A percentile compares a stretch with the other conserved stretches of the same genome.
Conservation (phyloP, 2,888 invertebrate genomes). For the Cyclophora punctaria region DNA sequence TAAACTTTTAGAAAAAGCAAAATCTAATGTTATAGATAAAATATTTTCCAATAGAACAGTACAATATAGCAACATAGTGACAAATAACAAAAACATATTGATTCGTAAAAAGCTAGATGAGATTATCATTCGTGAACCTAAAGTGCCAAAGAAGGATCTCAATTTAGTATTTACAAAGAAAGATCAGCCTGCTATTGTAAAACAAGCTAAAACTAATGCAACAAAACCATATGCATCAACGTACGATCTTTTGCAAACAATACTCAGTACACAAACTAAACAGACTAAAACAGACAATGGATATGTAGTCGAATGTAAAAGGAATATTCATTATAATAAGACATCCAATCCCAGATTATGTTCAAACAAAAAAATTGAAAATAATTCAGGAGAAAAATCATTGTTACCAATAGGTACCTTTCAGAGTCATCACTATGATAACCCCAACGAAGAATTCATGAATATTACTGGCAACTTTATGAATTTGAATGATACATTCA, state of each 20-base stretch:
- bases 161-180: background rate
- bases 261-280: constrained; percentile 17
- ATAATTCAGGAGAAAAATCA: constrained; percentile 3
- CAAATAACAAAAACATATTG: constrained; percentile 18
- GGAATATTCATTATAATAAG: too few relatives aligned
- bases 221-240: constrained; percentile 32
- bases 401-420: constrained; percentile 22
- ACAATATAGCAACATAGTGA: constrained; percentile 15
- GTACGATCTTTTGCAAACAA: constrained; percentile 46
- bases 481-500: too few relatives aligned
- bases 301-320: too few relatives aligned
- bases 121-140: constrained; percentile 21
- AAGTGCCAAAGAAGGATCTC: constrained; percentile 4
- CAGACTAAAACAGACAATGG: too few relatives aligned
- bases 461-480: too few relatives aligned
- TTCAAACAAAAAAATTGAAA: constrained; percentile 1
- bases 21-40: constrained; percentile 12
- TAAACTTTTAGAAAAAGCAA: constrained; percentile 12
- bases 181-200: too few relatives aligned
- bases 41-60: constrained; percentile 20
- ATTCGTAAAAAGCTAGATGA: constrained; percentile 21
- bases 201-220: background rate
- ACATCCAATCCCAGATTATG: background rate
- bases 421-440: constrained; percentile 36
- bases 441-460: background rate